Conservation (phyloP, 2,888 invertebrate genomes). For the Deilephila elpenor region DNA sequence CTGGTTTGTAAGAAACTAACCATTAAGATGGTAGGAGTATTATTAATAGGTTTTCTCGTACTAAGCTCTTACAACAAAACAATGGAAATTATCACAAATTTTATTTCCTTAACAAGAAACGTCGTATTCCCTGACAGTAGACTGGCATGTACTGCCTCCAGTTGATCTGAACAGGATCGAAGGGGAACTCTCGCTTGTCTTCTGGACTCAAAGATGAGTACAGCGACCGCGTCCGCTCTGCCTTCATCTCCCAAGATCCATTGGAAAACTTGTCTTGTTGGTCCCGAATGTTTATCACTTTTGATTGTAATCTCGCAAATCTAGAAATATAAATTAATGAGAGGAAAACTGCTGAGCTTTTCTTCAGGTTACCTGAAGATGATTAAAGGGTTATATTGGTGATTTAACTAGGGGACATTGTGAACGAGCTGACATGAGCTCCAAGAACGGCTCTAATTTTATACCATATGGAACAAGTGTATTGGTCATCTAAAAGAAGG, state of each 20-base stretch:
- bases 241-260: conserved; percentile 32
- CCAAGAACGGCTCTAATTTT: no score
- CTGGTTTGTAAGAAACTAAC: no score
- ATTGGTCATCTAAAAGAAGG: no score
- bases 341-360: no score
- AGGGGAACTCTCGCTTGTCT: conserved; percentile 33
- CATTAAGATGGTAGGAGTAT: no score
- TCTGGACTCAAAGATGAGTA: conserved; percentile 26
- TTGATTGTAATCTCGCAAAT: conserved; percentile 24
- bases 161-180: conserved; percentile 33
- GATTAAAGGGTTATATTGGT: no score
- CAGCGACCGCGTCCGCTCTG: conserved; percentile 17
- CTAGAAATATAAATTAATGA: background rate
- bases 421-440: no score
- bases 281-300: conserved; percentile 20
- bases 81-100: background rate
- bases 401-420: no score
- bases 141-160: conserved; percentile 30
- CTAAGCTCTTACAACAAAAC: no score
- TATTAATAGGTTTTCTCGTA: no score
- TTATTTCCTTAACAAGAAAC: conserved; percentile 28
- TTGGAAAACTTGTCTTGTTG: conserved; percentile 25
- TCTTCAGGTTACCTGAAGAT: no score
- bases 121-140: conserved; percentile 29
- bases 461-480: no score